Evolutionary conservation across 2,888 invertebrate species (phyloP), one percentile per base, ranked within the genome.

Genomic region (Metalampra italica): DNA sequence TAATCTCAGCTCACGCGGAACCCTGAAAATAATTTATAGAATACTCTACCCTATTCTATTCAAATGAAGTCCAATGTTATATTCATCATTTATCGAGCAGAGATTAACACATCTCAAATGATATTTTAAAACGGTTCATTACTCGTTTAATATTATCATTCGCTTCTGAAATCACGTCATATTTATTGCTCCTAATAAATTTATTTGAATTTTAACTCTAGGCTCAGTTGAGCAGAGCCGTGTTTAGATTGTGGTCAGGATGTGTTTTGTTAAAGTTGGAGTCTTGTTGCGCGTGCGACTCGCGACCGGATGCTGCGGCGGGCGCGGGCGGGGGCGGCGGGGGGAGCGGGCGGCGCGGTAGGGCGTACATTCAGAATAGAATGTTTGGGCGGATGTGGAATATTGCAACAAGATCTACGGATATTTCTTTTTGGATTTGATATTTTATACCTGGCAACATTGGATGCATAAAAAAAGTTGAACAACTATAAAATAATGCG

Each of bases 381-480:
- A 66, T 63, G 70, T 59, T 59, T 60, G 67, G 67, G 64, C 78
- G 80, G 79, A 79, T 76, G 75, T 55, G 75, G 71, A 73, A 74
- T 69, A 74, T 75, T 73, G 77, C 78, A 66, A 22, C 22, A 66
- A 57, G 55, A n/a, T n/a, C n/a, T n/a, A n/a, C n/a, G n/a, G n/a
- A n/a, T n/a, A n/a, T n/a, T n/a, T n/a, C n/a, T n/a, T n/a, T n/a
- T n/a, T n/a, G n/a, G 49, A 52, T 52, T 55, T 54, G 45, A 40
- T 56, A 46, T 53, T 59, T 49, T 32, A 45, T 42, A 29, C 29
- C 37, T 52, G 47, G 46, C 41, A 51, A 30, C 29, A 43, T 38
- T 49, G 3, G 22, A 22, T 22, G 5, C 22, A n/a, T n/a, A n/a
- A n/a, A n/a, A n/a, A n/a, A n/a, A n/a, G n/a, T n/a, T n/a, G n/a